phyloP scores from a whole-genome alignment of 2,888 invertebrate species.

The Campoplex nolae region DNA sequence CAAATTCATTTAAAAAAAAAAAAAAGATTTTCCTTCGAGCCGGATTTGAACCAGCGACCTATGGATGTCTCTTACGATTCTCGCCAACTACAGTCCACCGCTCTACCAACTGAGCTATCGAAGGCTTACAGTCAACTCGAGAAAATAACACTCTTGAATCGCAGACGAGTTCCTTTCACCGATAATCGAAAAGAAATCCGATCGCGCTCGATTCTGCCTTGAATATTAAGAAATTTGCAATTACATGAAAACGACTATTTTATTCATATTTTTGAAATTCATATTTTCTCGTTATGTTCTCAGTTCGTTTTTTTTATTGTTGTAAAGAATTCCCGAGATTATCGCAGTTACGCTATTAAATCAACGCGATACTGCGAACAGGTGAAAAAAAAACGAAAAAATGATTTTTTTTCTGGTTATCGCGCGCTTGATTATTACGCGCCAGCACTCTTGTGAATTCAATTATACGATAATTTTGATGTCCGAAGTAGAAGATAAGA shows the following conservation, averaged over 20 bases:
- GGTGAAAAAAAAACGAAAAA: not conserved
- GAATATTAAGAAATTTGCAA: not conserved
- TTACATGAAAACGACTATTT: not conserved
- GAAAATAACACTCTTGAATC: conserved; percentile 9
- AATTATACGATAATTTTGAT: not conserved
- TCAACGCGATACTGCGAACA: not conserved
- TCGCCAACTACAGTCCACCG: conserved; percentile 82
- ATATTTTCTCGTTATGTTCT: not conserved
- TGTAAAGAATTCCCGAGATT: not conserved
- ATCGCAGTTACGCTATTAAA: not conserved
- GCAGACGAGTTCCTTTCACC: not conserved
- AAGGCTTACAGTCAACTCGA: conserved; percentile 1
- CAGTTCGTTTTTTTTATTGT: not conserved
- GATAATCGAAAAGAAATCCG: not conserved
- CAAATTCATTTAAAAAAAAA: not conserved
- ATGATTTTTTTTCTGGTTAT: not conserved
- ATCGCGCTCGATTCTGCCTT: not conserved
- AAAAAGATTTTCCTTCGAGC: conserved; percentile 49
- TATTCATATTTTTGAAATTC: not conserved
- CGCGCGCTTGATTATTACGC: not conserved
- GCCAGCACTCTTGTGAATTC: not conserved
- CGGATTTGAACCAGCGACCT: conserved; percentile 60
- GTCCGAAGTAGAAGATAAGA: not conserved
- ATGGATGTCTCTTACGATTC: conserved; percentile 42
- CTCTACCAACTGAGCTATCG: conserved; percentile 82